A percentile compares a stretch with the other conserved stretches of the same genome.
Evolutionary conservation across 2,888 invertebrate species (phyloP).

Genomic region (Neuroscelio doddi): DNA sequence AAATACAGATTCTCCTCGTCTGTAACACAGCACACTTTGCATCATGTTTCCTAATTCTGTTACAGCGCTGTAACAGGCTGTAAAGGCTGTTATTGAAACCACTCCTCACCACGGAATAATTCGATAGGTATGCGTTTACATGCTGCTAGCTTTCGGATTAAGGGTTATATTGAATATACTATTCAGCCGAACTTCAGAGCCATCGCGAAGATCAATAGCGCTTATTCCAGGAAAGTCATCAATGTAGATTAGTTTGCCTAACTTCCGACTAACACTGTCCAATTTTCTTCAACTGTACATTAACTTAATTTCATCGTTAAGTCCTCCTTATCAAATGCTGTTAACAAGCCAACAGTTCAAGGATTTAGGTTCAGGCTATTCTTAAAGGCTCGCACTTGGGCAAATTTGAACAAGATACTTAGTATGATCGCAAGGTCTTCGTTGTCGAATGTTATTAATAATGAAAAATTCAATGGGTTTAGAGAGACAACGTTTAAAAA

Average conservation of each 20-base stretch:
- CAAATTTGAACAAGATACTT: too few species aligned
- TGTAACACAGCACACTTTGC: not conserved
- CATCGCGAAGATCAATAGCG: slow-evolving; percentile 24
- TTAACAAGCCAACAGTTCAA: too few species aligned
- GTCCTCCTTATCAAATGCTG: too few species aligned
- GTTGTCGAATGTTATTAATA: too few species aligned
- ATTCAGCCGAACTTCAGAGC: slow-evolving; percentile 15
- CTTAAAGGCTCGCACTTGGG: too few species aligned
- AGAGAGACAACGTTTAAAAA: too few species aligned
- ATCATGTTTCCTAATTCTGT: slow-evolving; percentile 18
- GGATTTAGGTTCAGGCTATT: too few species aligned
- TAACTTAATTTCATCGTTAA: slow-evolving; percentile 14
- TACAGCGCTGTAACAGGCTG: slow-evolving; percentile 16
- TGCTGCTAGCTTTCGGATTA: slow-evolving; percentile 7
- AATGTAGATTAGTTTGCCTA: slow-evolving; percentile 26
- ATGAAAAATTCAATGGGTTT: too few species aligned
- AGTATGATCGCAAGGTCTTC: too few species aligned
- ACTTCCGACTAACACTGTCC: slow-evolving; percentile 14
- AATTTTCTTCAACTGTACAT: slow-evolving; percentile 10
- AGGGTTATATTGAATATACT: slow-evolving; percentile 16
- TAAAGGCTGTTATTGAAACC: slow-evolving; percentile 17
- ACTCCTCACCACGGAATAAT: slow-evolving; percentile 16
- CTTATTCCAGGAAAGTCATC: slow-evolving; percentile 17
- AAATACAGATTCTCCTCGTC: not conserved
- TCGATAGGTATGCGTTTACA: slow-evolving; percentile 21